Evolutionary conservation across 2,888 invertebrate species (phyloP), one percentile per base, ranked within the genome.

Genomic region (Argyra leucocephala): DNA sequence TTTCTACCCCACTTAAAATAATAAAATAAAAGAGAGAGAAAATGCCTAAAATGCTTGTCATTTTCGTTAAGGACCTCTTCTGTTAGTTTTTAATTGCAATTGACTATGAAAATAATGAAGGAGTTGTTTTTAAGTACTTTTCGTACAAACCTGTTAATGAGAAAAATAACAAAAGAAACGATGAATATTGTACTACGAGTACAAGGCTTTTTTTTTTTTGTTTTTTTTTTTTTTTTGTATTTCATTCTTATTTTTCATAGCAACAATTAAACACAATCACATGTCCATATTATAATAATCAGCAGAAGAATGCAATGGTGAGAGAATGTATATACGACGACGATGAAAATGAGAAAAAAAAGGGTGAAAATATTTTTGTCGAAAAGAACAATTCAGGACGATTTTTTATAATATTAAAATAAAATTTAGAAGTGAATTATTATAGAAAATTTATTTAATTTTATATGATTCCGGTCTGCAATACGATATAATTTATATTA

Each of bases 21-120:
- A 48, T 10, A 48, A 48, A 2, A 48, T 18, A 48, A 48, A 48
- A 48, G 5, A 48, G 6, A 48, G n/a, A 18, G 48, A 15, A 48
- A 48, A 48, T 18, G 48, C 48, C 48, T 18, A 48, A 48, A 48
- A 48, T 48, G 48, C 48, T 48, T 48, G 48, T 15, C 48, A 48
- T 58, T 59, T 59, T 2, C 12, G 12, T 23, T 10, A 59, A 23
- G 23, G 63, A 24, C 48, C 57, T 59, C 64, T 66, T 66, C 24
- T 62, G 62, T 66, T 64, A 64, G 64, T 66, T 66, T 66, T 64
- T 59, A 66, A 66, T 66, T 66, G 66, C 64, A 66, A 66, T 66
- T 62, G 66, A 66, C 36, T 15, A 61, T 61, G 57, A 65, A 58
- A 48, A 48, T 48, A 59, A 59, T 23, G 59, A 59, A 59, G 23